Conservation (phyloP, 1,140 invertebrate species). For the Eulimnadia texana region DNA sequence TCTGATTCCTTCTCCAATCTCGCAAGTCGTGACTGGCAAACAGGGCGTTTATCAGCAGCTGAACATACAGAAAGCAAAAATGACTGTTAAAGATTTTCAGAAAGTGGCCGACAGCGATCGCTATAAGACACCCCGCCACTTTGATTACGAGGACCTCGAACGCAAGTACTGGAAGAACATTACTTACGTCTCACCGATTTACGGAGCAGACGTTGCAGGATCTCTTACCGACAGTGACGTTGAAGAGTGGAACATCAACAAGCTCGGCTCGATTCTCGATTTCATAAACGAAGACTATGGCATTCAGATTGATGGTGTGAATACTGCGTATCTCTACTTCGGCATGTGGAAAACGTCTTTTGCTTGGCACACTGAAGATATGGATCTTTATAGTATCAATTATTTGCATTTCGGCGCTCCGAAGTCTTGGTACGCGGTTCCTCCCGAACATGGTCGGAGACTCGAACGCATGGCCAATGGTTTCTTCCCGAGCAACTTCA, state of each 20-base stretch:
- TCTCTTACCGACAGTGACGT: constrained; percentile 78
- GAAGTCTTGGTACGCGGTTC: constrained; percentile 40
- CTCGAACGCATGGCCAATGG: constrained; percentile 82
- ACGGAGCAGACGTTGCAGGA: constrained; percentile 95
- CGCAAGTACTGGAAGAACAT: constrained; percentile 97
- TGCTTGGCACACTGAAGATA: constrained; percentile 99
- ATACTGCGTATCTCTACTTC: constrained; percentile 97
- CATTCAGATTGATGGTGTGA: constrained; percentile 92
- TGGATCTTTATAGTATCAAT: constrained; percentile 98
- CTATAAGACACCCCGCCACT: constrained; percentile 62
- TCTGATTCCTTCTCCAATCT: constrained; percentile 77
- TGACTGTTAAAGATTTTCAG: constrained; percentile 79
- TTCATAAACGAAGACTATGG: constrained; percentile 89
- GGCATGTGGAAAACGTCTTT: constrained; percentile 99
- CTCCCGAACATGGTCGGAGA: constrained; percentile 80
- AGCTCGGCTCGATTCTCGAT: constrained; percentile 83
- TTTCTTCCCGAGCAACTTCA: constrained; percentile 70
- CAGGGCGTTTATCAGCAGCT: constrained; percentile 91
- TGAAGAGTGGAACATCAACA: constrained; percentile 79
- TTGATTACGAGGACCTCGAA: constrained; percentile 85
- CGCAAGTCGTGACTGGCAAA: constrained; percentile 58
- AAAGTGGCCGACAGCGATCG: constrained; percentile 51
- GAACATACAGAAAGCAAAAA: constrained; percentile 84
- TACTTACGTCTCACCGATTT: constrained; percentile 76
- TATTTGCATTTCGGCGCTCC: constrained; percentile 82